These are phyloP conservation scores for Sesamia inferens DNA, from an alignment of 2,888 invertebrate genomes.

Conservation along the genomic window DNA sequence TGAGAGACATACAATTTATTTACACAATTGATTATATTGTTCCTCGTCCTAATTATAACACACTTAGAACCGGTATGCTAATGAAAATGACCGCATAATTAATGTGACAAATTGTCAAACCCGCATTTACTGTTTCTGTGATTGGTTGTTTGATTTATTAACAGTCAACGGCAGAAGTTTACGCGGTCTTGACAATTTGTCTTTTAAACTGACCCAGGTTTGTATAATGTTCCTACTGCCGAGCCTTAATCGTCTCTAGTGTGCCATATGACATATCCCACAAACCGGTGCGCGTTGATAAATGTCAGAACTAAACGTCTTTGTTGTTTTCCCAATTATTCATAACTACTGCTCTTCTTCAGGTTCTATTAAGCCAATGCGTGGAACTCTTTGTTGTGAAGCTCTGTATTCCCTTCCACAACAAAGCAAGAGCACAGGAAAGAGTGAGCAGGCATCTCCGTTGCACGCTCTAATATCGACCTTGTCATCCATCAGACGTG, in stretches of 20 bases:
- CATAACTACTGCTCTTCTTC: neutral
- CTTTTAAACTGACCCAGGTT: neutral
- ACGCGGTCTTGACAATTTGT: neutral
- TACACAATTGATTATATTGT: conserved; percentile 20
- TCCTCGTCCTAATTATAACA: conserved; percentile 21
- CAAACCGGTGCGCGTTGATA: neutral
- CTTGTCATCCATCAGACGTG: neutral
- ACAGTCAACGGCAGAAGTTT: neutral
- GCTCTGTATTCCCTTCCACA: neutral
- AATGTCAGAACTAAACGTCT: neutral
- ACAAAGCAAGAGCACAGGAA: neutral
- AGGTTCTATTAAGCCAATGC: neutral
- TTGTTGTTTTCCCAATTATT: neutral
- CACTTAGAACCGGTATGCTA: neutral
- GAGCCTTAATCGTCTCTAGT: neutral
- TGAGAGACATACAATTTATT: conserved; percentile 21
- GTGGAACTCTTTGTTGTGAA: neutral
- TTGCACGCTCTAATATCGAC: neutral
- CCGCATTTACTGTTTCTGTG: neutral
- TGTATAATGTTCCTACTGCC: neutral
- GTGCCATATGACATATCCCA: neutral
- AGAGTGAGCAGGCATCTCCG: neutral
- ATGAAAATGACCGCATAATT: neutral
- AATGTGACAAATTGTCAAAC: neutral
- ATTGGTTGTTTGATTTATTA: neutral